Evolutionary conservation across 2,113 vertebrate species (phyloP).

Genomic region (Actinemys pallida): DNA sequence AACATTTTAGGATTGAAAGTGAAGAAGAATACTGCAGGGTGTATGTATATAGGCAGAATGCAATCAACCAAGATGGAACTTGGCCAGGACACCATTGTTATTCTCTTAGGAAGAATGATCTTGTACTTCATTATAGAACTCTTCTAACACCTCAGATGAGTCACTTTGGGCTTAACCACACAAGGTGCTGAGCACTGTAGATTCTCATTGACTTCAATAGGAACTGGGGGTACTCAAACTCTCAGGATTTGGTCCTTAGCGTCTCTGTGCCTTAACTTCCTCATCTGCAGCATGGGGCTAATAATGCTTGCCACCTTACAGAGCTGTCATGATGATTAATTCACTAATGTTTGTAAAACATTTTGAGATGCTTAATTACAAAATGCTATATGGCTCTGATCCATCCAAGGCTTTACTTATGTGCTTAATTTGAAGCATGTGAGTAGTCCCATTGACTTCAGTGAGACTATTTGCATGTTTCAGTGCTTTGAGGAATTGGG

Average conservation of each 20-base stretch:
- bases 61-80: background rate
- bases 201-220: background rate
- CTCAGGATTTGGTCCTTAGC: background rate
- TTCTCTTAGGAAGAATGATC: background rate
- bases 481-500: background rate
- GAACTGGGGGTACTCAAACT: background rate
- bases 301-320: background rate
- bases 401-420: background rate
- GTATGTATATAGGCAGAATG: background rate
- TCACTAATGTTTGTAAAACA: background rate
- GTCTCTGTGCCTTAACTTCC: background rate
- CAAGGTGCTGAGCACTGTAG: background rate
- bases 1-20: background rate
- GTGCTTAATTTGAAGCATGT: background rate
- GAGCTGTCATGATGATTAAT: background rate
- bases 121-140: background rate
- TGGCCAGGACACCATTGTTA: background rate
- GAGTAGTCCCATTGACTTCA: background rate
- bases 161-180: background rate
- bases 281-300: background rate
- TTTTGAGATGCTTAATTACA: background rate
- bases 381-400: background rate
- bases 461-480: background rate
- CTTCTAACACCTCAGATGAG: background rate
- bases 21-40: background rate